Conservation (phyloP, 2,888 invertebrate species). For the Hypomecis punctinalis region DNA sequence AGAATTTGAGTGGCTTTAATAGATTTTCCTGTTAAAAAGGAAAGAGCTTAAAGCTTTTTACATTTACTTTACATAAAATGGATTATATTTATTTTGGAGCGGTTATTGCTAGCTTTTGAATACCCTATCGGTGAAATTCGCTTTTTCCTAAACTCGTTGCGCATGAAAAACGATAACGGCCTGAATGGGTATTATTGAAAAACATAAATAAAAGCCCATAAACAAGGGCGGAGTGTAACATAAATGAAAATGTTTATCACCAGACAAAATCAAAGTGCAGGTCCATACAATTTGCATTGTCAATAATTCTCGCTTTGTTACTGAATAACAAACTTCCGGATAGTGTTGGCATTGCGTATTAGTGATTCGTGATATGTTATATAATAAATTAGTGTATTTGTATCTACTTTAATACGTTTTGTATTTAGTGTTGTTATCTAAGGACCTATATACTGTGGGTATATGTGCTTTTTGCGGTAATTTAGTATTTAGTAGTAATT, state of each 20-base stretch:
- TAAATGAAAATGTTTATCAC: constrained; percentile 25
- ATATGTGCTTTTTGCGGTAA: no score
- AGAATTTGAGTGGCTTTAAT: no score
- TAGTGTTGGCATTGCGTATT: constrained; percentile 3
- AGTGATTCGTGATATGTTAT: background rate
- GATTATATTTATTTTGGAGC: background rate
- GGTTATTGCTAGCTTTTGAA: background rate
- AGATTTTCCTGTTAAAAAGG: no score
- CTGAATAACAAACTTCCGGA: constrained; percentile 5
- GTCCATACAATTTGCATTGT: constrained; percentile 23
- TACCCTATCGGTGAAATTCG: constrained; percentile 3
- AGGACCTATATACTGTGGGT: no score
- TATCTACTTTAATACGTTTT: background rate
- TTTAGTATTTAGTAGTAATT: no score
- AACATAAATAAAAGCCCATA: constrained; percentile 20
- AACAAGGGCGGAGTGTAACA: background rate
- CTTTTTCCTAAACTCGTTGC: constrained; percentile 11
- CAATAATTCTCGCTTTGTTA: constrained; percentile 19
- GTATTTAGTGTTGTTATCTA: no score
- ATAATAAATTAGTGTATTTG: background rate
- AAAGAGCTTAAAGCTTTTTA: no score
- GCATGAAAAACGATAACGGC: constrained; percentile 16
- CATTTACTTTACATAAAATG: background rate
- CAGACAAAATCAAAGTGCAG: constrained; percentile 23
- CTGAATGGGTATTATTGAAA: constrained; percentile 20